phyloP scores from a whole-genome alignment of 1,140 invertebrate genomes.

The Magallana angulata region DNA sequence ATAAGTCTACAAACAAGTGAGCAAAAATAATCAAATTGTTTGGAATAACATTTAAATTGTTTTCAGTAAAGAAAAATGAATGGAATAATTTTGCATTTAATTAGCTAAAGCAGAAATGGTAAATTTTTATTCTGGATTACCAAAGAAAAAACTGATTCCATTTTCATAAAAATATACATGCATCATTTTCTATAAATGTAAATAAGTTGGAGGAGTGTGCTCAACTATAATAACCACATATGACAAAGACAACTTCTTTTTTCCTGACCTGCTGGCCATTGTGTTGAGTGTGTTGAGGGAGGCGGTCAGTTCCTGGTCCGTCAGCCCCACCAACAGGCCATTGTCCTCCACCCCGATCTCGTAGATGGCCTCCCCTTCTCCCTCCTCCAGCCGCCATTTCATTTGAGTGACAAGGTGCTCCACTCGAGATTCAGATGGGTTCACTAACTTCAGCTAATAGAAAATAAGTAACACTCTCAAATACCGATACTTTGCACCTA shows the following conservation, averaged over 20 bases:
- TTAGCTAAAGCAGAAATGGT: too few species aligned
- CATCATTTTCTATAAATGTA: too few species aligned
- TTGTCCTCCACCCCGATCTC: conserved; percentile 97
- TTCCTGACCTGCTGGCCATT: conserved; percentile 83
- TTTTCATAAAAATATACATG: too few species aligned
- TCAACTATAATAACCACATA: too few species aligned
- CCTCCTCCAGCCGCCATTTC: conserved; percentile 82
- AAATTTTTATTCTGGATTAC: too few species aligned
- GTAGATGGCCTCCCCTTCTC: conserved; percentile 94
- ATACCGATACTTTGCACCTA: neutral
- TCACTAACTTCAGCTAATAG: conserved; percentile 78
- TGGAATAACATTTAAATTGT: neutral
- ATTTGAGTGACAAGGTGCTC: conserved; percentile 82
- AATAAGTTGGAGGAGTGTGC: too few species aligned
- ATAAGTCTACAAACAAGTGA: too few species aligned
- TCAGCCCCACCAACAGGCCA: conserved; percentile 90
- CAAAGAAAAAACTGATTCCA: too few species aligned
- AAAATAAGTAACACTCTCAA: conserved; percentile 30
- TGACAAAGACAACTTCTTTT: too few species aligned
- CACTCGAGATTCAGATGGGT: conserved; percentile 78
- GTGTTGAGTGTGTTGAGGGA: conserved; percentile 90
- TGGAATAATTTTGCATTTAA: too few species aligned
- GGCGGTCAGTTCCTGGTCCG: conserved; percentile 88
- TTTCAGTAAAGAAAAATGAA: too few species aligned
- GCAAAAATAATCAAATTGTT: neutral